Evolutionary conservation across 2,888 invertebrate genomes (phyloP), one percentile per base, ranked within the genome.

Genomic region (Siphonodentalium dalli): DNA sequence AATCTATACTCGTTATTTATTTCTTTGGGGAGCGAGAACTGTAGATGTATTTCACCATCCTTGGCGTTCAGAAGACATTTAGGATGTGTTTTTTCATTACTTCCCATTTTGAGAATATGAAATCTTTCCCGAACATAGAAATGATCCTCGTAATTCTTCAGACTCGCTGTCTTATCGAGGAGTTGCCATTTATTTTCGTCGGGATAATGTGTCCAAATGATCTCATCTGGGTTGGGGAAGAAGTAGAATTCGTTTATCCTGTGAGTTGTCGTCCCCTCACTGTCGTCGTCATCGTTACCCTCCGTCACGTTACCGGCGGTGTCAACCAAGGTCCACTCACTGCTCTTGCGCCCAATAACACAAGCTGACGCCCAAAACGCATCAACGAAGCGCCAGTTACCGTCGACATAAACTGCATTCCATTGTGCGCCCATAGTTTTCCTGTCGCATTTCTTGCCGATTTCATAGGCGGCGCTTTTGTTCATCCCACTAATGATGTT

Each of bases 221-320:
- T 47, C 47, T 71, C 56, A 42, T 78, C 74, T 11, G 79, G 77
- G 57, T 79, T 75, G 0, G 78, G 69, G 24, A 79, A 58, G 57
- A 79, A 79, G 60, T 75, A 79, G 62, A 77, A 79, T 57, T 79
- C 78, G 60, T 79, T 79, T 39, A 75, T 69, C 50, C 73, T 63
- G 65, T 78, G 77, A 42, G 74, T 69, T 5, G 74, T 74, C 27
- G 69, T 68, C 7, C 76, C 74, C 35, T 75, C 72, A 3, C n/a
- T n/a, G n/a, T 41, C 48, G 11, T 61, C 59, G 18, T 68, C 69
- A 6, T 71, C 70, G 15, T 71, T 69, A 11, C 70, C 69, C 34
- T 73, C 68, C 9, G 67, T 55, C 5, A 66, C 57, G 34, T 70
- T 70, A 1, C 73, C 72, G 41, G 69, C 72, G 1, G 67, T 63